phyloP scores from a whole-genome alignment of 2,797 vertebrate species.

The Phrynocephalus vlangalii region DNA sequence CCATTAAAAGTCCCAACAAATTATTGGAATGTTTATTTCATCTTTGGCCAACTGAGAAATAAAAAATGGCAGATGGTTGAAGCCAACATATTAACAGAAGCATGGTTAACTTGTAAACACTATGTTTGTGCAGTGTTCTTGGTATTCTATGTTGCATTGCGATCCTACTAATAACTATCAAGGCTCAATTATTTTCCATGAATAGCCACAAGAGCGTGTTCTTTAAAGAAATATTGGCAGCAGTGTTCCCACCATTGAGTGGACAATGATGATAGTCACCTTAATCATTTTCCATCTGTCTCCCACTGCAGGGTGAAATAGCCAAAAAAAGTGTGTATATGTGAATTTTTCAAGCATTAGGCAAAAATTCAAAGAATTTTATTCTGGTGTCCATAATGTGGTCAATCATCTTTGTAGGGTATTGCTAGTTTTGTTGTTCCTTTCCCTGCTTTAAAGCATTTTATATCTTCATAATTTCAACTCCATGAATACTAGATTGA shows the following conservation, averaged over 20 bases:
- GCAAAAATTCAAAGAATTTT: too few species aligned
- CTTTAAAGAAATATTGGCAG: neutral
- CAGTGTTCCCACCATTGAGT: neutral
- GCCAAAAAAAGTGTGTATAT: too few species aligned
- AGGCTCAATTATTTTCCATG: neutral
- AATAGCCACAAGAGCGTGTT: neutral
- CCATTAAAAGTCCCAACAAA: neutral
- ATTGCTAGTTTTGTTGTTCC: too few species aligned
- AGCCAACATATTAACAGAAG: neutral
- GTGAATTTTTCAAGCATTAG: too few species aligned
- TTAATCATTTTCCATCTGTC: neutral
- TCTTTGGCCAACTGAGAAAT: neutral
- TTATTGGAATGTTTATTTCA: neutral
- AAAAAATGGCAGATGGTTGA: neutral
- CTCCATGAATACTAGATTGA: too few species aligned
- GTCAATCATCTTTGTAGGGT: too few species aligned
- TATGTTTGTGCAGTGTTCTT: neutral
- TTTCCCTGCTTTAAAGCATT: too few species aligned
- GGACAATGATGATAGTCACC: too few species aligned
- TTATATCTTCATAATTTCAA: too few species aligned
- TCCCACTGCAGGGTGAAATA: neutral
- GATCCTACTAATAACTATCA: neutral
- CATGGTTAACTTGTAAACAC: neutral
- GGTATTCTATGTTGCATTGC: neutral
- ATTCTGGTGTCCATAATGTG: too few species aligned